phyloP scores from a whole-genome alignment of 1,140 invertebrate genomes.

The Drosophila ficusphila region DNA sequence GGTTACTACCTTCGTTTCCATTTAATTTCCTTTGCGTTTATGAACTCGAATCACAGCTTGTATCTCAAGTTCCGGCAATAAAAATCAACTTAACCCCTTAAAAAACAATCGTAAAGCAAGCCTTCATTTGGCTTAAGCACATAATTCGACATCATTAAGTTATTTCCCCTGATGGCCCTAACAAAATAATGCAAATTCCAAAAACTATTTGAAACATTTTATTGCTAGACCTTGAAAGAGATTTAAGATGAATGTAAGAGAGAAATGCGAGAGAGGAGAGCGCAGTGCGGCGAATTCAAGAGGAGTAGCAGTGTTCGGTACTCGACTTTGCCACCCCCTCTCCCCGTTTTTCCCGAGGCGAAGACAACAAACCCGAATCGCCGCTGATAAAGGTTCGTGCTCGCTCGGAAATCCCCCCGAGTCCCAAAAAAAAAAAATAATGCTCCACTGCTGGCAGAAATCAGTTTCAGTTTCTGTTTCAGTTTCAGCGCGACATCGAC shows the following conservation, averaged over 20 bases:
- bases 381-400: conserved; percentile 43
- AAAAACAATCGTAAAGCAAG: conserved; percentile 5
- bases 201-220: conserved; percentile 47
- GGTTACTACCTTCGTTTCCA: background rate
- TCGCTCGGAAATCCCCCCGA: conserved; percentile 17
- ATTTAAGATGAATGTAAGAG: conserved; percentile 7
- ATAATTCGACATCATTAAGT: conserved; percentile 31
- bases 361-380: conserved; percentile 7
- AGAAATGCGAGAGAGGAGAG: background rate
- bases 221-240: conserved; percentile 32
- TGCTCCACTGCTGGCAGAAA: conserved; percentile 49
- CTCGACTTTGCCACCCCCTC: conserved; percentile 3
- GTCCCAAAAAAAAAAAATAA: conserved; percentile 30
- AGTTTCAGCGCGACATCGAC: conserved; percentile 75
- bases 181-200: conserved; percentile 28
- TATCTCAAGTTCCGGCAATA: background rate
- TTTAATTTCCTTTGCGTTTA: conserved; percentile 6
- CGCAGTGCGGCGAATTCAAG: conserved; percentile 34
- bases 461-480: conserved; percentile 68
- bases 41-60: background rate
- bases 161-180: conserved; percentile 3
- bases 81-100: conserved; percentile 2
- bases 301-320: background rate
- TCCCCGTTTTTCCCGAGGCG: conserved; percentile 11
- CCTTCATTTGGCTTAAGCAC: background rate